Evolutionary conservation across 2,888 invertebrate species (phyloP).

Genomic region (Incurvaria masculella): DNA sequence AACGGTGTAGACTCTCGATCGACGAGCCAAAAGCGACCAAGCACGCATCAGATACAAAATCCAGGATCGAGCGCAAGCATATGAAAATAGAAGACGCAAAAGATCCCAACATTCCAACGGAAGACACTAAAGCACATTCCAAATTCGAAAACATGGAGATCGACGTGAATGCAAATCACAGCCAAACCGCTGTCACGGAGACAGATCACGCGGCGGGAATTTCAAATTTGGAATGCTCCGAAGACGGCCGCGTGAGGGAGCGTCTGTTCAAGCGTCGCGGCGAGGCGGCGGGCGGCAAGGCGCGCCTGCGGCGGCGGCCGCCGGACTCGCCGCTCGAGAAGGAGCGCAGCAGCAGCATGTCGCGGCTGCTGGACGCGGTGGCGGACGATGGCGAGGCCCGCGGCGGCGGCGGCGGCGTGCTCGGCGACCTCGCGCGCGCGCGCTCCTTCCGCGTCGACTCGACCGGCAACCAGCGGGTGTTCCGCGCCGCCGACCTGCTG

Average conservation of each 20-base stretch:
- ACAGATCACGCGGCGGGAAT: slow-evolving; percentile 38
- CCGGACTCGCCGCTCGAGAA: slow-evolving; percentile 58
- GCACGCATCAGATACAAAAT: background rate
- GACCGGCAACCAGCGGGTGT: slow-evolving; percentile 64
- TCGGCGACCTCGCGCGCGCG: slow-evolving; percentile 77
- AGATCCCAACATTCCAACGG: slow-evolving; percentile 17
- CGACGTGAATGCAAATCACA: slow-evolving; percentile 28
- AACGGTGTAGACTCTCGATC: background rate
- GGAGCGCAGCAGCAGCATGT: slow-evolving; percentile 84
- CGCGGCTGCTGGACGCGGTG: slow-evolving; percentile 76
- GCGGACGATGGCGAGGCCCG: slow-evolving; percentile 27
- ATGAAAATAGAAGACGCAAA: slow-evolving; percentile 6
- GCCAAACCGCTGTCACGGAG: slow-evolving; percentile 22
- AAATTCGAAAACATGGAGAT: too few relatives aligned
- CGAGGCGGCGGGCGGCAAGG: slow-evolving; percentile 31
- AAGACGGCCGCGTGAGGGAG: slow-evolving; percentile 25
- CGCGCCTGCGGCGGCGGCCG: slow-evolving; percentile 33
- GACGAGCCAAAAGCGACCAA: slow-evolving; percentile 5
- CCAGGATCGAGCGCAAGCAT: slow-evolving; percentile 16
- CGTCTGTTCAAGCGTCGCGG: slow-evolving; percentile 46
- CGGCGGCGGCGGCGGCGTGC: slow-evolving; percentile 32
- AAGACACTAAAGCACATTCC: slow-evolving; percentile 28
- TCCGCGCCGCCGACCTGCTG: slow-evolving; percentile 86
- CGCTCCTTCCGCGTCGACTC: slow-evolving; percentile 82
- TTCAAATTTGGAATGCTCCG: slow-evolving; percentile 22